Base-by-base conservation (phyloP, 2,888 invertebrate species). In the Atethmia centrago region DNA sequence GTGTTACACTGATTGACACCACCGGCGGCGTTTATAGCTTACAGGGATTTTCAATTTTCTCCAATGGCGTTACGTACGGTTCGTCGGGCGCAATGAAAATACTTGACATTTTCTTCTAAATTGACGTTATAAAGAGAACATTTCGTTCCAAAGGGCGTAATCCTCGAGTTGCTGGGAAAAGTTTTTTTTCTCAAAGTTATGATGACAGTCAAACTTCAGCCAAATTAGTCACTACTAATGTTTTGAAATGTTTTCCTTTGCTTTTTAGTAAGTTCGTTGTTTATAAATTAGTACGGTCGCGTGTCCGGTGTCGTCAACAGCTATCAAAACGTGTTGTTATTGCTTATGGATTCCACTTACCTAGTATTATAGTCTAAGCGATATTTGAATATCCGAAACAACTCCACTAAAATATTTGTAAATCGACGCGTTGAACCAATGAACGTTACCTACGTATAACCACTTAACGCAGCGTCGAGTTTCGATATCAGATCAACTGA, bases 21-120 rank as follows among this genome's bases (percentile, higher is more conserved):
- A 28, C n/a, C 47, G 36, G 36, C 36, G 21, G 16, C 47, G 53
- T 69, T 68, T 47, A 66, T 36, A 47, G 53, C 16, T 62, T 51
- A 71, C 53, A 64, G 25, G 36, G 42, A 72, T 77, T 84, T 80
- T 63, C 53, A 70, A 70, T 81, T 77, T 74, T 47, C 67, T 65
- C 3, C 45, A 56, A 19, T 49, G 9, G 8, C 21, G 45, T 66
- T 75, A 72, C 42, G 28, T 72, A 74, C 69, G 63, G 62, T 64
- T 53, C 66, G 42, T 58, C 59, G 63, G 63, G 51, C 47, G 47
- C 61, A 58, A 40, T 53, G 51, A 76, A 79, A 68, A 56, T 74
- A 56, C 67, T 70, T 68, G 61, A 61, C 21, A 70, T 70, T 80
- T 69, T 68, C 62, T 68, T 21, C 8, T 45, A 62, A 70, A 71